These are phyloP conservation scores for Trichacis sp. DNA, from an alignment of 2,888 invertebrate species.

Conservation along the genomic window DNA sequence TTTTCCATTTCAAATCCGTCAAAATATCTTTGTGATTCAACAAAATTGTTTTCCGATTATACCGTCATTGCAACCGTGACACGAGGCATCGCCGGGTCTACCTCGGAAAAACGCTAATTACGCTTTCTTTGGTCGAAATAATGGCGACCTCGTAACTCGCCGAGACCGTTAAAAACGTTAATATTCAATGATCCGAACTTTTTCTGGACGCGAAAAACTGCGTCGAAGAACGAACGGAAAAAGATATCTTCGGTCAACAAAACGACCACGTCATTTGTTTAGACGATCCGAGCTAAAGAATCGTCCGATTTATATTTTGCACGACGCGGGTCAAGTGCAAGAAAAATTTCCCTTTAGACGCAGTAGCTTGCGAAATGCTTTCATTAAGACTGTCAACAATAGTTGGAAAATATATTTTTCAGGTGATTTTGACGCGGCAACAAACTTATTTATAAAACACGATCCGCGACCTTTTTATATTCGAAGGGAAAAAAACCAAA, in stretches of 20 bases:
- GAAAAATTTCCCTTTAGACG: not conserved
- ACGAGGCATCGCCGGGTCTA: conserved; percentile 3
- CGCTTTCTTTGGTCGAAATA: not conserved
- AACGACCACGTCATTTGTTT: not conserved
- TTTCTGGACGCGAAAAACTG: not conserved
- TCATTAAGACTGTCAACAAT: not conserved
- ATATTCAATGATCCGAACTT: not conserved
- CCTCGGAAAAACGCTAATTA: conserved; percentile 4
- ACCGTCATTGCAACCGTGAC: conserved; percentile 19
- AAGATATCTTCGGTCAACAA: not conserved
- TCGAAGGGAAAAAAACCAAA: not conserved
- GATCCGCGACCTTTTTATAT: too few species aligned
- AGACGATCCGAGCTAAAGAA: too few species aligned
- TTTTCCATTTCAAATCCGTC: too few species aligned
- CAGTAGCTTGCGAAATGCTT: not conserved
- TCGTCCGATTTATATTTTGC: too few species aligned
- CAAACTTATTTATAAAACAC: too few species aligned
- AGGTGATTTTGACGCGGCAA: too few species aligned
- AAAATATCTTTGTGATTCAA: too few species aligned
- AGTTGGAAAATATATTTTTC: too few species aligned
- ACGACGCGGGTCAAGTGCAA: not conserved
- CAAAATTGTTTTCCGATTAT: too few species aligned
- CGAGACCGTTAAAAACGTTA: not conserved
- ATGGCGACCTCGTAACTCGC: not conserved
- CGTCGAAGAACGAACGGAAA: not conserved